Evolutionary conservation across 1,140 invertebrate genomes (phyloP).

Genomic region (Parasteatoda tepidariorum): DNA sequence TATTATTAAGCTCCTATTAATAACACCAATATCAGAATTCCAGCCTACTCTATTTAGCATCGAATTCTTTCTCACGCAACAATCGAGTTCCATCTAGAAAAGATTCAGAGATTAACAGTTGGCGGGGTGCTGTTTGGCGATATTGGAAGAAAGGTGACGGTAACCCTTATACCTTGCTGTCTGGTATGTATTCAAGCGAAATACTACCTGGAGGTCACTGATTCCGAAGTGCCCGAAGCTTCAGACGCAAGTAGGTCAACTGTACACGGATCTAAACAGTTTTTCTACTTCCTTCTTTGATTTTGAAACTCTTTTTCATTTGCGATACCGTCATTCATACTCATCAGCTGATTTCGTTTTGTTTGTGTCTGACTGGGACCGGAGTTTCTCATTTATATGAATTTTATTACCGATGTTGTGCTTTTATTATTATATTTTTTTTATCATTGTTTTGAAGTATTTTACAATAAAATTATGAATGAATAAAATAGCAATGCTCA

Average conservation of each 20-base stretch:
- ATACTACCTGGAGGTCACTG: conserved; percentile 56
- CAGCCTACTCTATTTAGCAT: neutral
- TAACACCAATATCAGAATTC: neutral
- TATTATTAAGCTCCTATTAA: neutral
- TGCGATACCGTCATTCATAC: neutral
- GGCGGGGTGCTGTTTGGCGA: conserved; percentile 15
- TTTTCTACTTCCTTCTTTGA: conserved; percentile 37
- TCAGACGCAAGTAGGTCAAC: conserved; percentile 44
- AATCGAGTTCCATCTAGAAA: neutral
- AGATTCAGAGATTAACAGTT: neutral
- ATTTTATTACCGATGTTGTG: too few relatives aligned
- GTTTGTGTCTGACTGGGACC: too few relatives aligned
- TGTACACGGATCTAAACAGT: conserved; percentile 44
- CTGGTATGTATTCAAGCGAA: conserved; percentile 52
- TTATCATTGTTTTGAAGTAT: too few relatives aligned
- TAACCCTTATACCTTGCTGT: conserved; percentile 45
- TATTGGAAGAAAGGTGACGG: neutral
- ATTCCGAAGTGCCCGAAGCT: conserved; percentile 56
- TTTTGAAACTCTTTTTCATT: conserved; percentile 22
- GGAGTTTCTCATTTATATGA: too few relatives aligned
- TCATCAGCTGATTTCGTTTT: neutral
- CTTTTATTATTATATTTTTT: too few relatives aligned
- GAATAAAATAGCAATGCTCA: too few relatives aligned
- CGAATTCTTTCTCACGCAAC: neutral
- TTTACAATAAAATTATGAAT: too few relatives aligned